phyloP scores from a whole-genome alignment of 2,797 vertebrate genomes.

The Myripristis murdjan region DNA sequence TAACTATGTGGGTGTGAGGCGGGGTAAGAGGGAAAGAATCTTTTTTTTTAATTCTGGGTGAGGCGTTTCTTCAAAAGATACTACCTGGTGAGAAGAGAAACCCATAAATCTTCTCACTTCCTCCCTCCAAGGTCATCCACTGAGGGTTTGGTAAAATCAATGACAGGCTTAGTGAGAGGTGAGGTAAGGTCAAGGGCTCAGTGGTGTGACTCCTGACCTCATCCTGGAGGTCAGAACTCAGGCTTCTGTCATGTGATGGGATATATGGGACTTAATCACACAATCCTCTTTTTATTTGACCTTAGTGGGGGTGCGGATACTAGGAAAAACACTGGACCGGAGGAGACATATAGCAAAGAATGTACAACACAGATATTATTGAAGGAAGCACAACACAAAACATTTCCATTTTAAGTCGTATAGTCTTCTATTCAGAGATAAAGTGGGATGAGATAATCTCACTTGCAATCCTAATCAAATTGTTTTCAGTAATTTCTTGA shows the following conservation, averaged over 20 bases:
- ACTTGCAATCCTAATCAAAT: too few species aligned
- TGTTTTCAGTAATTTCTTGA: too few species aligned
- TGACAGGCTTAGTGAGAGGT: slow-evolving; percentile 21
- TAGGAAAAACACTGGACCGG: background rate
- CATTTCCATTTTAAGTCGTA: too few species aligned
- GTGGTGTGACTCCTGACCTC: slow-evolving; percentile 47
- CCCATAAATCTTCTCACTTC: slow-evolving; percentile 41
- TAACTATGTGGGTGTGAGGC: too few species aligned
- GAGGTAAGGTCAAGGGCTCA: slow-evolving; percentile 55
- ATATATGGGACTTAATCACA: slow-evolving; percentile 28
- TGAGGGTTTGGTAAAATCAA: slow-evolving; percentile 46
- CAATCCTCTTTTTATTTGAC: slow-evolving; percentile 20
- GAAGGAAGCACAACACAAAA: too few species aligned
- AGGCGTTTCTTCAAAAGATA: slow-evolving; percentile 48
- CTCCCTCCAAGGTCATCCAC: slow-evolving; percentile 31
- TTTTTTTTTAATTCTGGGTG: too few species aligned
- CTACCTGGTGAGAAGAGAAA: slow-evolving; percentile 26
- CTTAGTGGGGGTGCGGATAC: slow-evolving; percentile 10
- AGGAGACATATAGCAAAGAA: background rate
- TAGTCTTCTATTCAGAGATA: too few species aligned
- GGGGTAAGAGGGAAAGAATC: too few species aligned
- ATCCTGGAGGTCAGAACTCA: background rate
- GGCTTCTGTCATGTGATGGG: slow-evolving; percentile 10
- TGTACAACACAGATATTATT: slow-evolving; percentile 6
- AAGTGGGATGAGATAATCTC: too few species aligned